These are phyloP conservation scores for Hedychridium roseum DNA, from an alignment of 2,888 invertebrate genomes.

Conservation along the genomic window DNA sequence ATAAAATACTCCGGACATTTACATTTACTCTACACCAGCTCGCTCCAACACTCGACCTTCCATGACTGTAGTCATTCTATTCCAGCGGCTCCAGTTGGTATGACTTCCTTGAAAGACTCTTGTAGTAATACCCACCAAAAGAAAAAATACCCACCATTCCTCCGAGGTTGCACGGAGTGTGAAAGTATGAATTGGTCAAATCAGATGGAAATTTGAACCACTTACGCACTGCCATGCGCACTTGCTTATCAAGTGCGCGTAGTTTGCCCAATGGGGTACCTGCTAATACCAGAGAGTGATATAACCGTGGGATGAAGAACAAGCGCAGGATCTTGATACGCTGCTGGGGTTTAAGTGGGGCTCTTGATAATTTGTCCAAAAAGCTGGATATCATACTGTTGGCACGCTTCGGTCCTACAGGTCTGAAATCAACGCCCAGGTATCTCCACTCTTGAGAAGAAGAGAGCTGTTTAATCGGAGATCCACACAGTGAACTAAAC, in stretches of 20 bases:
- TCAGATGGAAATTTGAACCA: slow-evolving; percentile 52
- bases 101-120: slow-evolving; percentile 22
- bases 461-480: background rate
- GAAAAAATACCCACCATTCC: slow-evolving; percentile 38
- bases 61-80: slow-evolving; percentile 22
- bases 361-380: slow-evolving; percentile 42
- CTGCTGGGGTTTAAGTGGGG: slow-evolving; percentile 59
- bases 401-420: slow-evolving; percentile 44
- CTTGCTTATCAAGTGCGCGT: slow-evolving; percentile 44
- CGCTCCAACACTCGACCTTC: no score
- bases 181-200: slow-evolving; percentile 45
- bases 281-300: slow-evolving; percentile 53
- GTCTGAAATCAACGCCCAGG: slow-evolving; percentile 46
- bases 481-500: background rate
- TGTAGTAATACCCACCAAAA: slow-evolving; percentile 13
- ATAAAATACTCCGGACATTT: no score
- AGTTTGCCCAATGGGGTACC: slow-evolving; percentile 29
- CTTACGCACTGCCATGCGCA: slow-evolving; percentile 40
- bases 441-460: slow-evolving; percentile 31
- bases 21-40: no score
- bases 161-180: slow-evolving; percentile 39
- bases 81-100: slow-evolving; percentile 23
- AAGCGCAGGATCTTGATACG: slow-evolving; percentile 50
- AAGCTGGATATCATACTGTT: slow-evolving; percentile 1
- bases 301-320: slow-evolving; percentile 55